Evolutionary conservation across 2,113 vertebrate genomes (phyloP).

Genomic region (Tapirus terrestris): DNA sequence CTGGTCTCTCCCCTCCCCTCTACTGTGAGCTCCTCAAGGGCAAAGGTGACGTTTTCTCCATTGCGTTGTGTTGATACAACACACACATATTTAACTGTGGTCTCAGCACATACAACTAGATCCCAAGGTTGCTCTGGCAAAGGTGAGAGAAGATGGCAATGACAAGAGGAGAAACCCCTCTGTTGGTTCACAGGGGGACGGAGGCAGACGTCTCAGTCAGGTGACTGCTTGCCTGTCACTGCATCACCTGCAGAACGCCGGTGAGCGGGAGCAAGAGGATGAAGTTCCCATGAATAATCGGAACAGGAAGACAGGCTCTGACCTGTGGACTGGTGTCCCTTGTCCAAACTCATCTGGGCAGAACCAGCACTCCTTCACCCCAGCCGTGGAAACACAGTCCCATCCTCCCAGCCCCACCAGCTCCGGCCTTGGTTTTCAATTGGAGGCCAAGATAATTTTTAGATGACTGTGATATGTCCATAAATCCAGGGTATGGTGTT

Average conservation of each 20-base stretch:
- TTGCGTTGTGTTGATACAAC: background rate
- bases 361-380: background rate
- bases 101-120: background rate
- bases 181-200: background rate
- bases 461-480: background rate
- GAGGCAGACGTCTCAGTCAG: background rate
- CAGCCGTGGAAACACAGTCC: background rate
- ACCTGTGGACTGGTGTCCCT: background rate
- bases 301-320: background rate
- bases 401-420: background rate
- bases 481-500: background rate
- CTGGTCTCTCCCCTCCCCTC: background rate
- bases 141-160: background rate
- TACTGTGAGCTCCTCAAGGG: background rate
- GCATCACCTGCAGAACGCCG: background rate
- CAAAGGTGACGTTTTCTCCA: background rate
- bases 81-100: background rate
- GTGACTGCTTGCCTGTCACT: background rate
- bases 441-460: background rate
- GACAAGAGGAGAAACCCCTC: background rate
- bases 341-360: background rate
- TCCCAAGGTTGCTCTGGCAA: background rate
- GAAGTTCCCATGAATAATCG: background rate
- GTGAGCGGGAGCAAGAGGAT: background rate
- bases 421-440: background rate